Percentiles rank a stretch among this genome's conserved stretches.
Conservation (phyloP, 2,797 vertebrate species). For the Sebastes goodei region DNA sequence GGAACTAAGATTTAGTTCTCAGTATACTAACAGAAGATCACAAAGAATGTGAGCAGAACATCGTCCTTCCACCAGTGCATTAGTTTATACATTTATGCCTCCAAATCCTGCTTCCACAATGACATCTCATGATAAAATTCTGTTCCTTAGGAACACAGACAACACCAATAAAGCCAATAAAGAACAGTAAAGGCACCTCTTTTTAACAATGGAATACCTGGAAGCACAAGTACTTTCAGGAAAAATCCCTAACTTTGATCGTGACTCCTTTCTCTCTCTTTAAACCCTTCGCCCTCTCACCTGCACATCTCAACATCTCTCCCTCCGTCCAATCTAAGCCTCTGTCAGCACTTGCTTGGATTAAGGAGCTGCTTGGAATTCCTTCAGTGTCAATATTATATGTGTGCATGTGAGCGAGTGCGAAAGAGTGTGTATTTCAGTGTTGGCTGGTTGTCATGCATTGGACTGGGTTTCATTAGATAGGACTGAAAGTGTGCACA, state of each 20-base stretch:
- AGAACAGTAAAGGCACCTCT: not conserved
- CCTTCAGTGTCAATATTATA: constrained; percentile 60
- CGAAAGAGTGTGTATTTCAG: not conserved
- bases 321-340: constrained; percentile 62
- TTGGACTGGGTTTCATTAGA: constrained; percentile 3
- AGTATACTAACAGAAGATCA: not conserved
- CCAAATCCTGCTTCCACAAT: not conserved
- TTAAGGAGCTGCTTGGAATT: constrained; percentile 82
- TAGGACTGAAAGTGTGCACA: not conserved
- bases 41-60: not conserved
- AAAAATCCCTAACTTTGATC: constrained; percentile 23
- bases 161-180: not conserved
- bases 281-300: constrained; percentile 61
- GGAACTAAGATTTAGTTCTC: not conserved
- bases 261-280: not conserved
- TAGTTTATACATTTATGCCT: not conserved
- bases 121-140: not conserved
- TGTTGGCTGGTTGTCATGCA: not conserved
- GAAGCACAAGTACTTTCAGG: constrained; percentile 6
- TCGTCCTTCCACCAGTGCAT: not conserved
- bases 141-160: not conserved
- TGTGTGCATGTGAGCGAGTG: constrained; percentile 9
- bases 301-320: constrained; percentile 64
- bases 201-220: constrained; percentile 24
- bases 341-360: constrained; percentile 79